Percentiles rank a stretch among this genome's conserved stretches.
Evolutionary conservation across 2,888 invertebrate species (phyloP).

Genomic region (Muschampia plurimacula): DNA sequence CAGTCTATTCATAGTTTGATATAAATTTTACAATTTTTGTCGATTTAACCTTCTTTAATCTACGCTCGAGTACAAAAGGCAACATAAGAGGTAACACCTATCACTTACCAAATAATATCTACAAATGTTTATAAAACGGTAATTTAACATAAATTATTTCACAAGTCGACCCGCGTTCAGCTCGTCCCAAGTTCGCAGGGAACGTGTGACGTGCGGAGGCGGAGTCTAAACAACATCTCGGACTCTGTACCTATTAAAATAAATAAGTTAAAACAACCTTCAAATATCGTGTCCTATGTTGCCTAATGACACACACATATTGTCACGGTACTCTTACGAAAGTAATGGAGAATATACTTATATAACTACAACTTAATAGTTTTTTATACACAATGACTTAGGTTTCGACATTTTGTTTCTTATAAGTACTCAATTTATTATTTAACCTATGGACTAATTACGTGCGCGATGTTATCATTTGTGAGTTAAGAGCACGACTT

Average conservation of each 20-base stretch:
- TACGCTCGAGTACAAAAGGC: slow-evolving; percentile 74
- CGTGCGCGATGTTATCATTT: slow-evolving; percentile 72
- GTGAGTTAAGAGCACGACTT: slow-evolving; percentile 57
- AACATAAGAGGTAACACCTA: slow-evolving; percentile 76
- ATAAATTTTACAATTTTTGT: slow-evolving; percentile 83
- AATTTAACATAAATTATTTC: slow-evolving; percentile 75
- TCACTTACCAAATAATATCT: slow-evolving; percentile 71
- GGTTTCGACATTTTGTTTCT: slow-evolving; percentile 85
- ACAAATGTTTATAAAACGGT: slow-evolving; percentile 69
- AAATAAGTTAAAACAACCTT: slow-evolving; percentile 80
- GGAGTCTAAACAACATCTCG: slow-evolving; percentile 52
- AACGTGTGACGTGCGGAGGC: slow-evolving; percentile 54
- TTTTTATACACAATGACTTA: slow-evolving; percentile 85
- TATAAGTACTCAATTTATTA: slow-evolving; percentile 81
- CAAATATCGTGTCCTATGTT: slow-evolving; percentile 69
- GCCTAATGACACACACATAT: slow-evolving; percentile 74
- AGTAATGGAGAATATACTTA: slow-evolving; percentile 84
- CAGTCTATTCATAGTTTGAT: slow-evolving; percentile 84
- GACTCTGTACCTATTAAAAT: slow-evolving; percentile 68
- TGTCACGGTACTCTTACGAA: slow-evolving; percentile 79
- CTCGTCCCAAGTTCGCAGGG: slow-evolving; percentile 50
- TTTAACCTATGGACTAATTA: slow-evolving; percentile 78
- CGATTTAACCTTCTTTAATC: slow-evolving; percentile 76
- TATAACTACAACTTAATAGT: slow-evolving; percentile 78
- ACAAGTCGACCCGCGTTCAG: slow-evolving; percentile 58